Evolutionary conservation across 1,140 invertebrate genomes (phyloP).

Genomic region (Drosophila quadrilineata): DNA sequence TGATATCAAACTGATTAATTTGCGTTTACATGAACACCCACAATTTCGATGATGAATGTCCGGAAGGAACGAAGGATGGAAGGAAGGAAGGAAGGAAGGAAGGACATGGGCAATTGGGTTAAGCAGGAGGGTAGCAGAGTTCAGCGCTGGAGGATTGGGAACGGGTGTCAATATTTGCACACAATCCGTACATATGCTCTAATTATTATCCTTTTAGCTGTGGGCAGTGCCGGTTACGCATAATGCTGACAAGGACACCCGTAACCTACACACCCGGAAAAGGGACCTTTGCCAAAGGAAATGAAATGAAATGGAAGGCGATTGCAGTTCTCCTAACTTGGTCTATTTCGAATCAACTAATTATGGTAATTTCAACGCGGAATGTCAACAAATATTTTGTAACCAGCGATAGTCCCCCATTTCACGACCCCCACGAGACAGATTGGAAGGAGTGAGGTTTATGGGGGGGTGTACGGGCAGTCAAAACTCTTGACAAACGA

Average conservation of each 20-base stretch:
- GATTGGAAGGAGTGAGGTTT: not conserved
- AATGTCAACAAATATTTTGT: conserved; percentile 80
- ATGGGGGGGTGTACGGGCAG: conserved; percentile 9
- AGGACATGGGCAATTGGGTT: too few species aligned
- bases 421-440: not conserved
- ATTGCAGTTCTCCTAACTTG: conserved; percentile 18
- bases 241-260: conserved; percentile 52
- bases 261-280: conserved; percentile 23
- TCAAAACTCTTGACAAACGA: conserved; percentile 71
- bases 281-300: not conserved
- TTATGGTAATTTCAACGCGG: conserved; percentile 75
- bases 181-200: conserved; percentile 79
- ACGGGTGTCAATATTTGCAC: conserved; percentile 66
- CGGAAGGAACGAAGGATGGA: not conserved
- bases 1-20: conserved; percentile 69
- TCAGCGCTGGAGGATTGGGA: not conserved
- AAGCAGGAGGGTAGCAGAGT: not conserved
- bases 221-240: conserved; percentile 56
- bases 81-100: not conserved
- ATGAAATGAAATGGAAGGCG: conserved; percentile 56
- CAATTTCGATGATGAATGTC: conserved; percentile 50
- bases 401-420: conserved; percentile 45
- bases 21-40: conserved; percentile 29
- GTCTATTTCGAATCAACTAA: conserved; percentile 74
- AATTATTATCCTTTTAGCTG: conserved; percentile 72